A percentile compares a stretch with the other conserved stretches of the same genome.
These are phyloP conservation scores for Bactericera cockerelli DNA, from an alignment of 1,140 invertebrate genomes.

Conservation along the genomic window DNA sequence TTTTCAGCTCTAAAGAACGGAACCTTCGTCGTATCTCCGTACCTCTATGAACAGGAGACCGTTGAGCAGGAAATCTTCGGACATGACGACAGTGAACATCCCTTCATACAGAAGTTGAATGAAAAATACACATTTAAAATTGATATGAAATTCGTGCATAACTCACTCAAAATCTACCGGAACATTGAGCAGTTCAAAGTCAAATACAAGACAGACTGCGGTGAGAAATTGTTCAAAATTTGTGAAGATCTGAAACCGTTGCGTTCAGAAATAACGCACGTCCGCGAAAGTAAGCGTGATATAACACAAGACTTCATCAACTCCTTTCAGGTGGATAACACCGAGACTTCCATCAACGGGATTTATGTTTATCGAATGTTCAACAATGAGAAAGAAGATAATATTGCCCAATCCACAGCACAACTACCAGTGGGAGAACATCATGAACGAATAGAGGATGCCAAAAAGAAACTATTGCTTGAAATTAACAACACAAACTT, in stretches of 20 bases:
- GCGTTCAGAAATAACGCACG: neutral
- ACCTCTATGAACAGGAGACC: neutral
- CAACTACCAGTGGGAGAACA: neutral
- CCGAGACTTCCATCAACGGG: neutral
- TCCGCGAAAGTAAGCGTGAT: neutral
- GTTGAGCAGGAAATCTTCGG: neutral
- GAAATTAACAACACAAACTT: constrained; percentile 1
- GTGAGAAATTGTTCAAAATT: neutral
- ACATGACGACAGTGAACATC: neutral
- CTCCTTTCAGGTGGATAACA: neutral
- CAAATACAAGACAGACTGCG: neutral
- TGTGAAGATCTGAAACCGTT: neutral
- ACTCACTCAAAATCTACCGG: neutral
- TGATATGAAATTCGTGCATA: neutral
- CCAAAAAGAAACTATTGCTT: neutral
- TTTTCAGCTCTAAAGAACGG: neutral
- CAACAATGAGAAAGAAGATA: neutral
- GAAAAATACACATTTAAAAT: neutral
- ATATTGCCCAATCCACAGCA: neutral
- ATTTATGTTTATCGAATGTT: neutral
- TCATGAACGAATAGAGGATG: neutral
- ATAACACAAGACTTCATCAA: neutral
- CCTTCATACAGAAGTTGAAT: neutral
- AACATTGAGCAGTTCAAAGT: neutral
- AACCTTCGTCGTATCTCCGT: neutral